Evolutionary conservation across 1,140 invertebrate species (phyloP).

Genomic region (Chironomus striatipennis): DNA sequence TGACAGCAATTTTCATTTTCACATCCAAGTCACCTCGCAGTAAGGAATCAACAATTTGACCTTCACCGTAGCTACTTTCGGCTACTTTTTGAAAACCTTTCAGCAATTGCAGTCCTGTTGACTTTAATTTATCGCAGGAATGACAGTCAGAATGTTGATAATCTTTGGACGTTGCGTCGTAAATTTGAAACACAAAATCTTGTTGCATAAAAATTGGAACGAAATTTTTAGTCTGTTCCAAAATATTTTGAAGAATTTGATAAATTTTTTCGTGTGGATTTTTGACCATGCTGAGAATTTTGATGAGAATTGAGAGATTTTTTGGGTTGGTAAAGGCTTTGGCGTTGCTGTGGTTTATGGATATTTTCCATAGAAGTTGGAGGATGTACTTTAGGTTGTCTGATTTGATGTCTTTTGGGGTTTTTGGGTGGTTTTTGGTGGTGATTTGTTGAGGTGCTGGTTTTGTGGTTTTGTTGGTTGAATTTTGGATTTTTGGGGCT

Average conservation of each 20-base stretch:
- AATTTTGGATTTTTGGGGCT: neutral
- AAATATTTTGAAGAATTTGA: neutral
- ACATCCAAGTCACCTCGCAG: constrained; percentile 32
- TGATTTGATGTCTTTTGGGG: neutral
- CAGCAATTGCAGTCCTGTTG: constrained; percentile 35
- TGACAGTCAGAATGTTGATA: constrained; percentile 20
- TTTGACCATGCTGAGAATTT: neutral
- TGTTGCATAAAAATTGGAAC: constrained; percentile 36
- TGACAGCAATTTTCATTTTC: constrained; percentile 37
- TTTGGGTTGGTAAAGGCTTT: neutral
- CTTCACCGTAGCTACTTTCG: constrained; percentile 38
- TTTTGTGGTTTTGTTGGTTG: neutral
- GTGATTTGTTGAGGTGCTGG: neutral
- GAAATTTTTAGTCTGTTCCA: constrained; percentile 28
- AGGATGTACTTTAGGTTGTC: neutral
- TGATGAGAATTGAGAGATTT: neutral
- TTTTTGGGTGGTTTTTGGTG: neutral
- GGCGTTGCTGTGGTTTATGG: neutral
- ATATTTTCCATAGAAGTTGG: neutral
- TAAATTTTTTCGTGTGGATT: neutral
- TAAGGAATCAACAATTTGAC: constrained; percentile 35
- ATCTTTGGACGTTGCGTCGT: constrained; percentile 35
- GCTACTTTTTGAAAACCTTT: constrained; percentile 37
- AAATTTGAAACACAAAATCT: constrained; percentile 36
- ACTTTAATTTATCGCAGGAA: constrained; percentile 30